A percentile compares a stretch with the other conserved stretches of the same genome.
These are phyloP conservation scores for Dicrurus megarhynchus DNA, from an alignment of 2,113 vertebrate genomes.

Conservation along the genomic window DNA sequence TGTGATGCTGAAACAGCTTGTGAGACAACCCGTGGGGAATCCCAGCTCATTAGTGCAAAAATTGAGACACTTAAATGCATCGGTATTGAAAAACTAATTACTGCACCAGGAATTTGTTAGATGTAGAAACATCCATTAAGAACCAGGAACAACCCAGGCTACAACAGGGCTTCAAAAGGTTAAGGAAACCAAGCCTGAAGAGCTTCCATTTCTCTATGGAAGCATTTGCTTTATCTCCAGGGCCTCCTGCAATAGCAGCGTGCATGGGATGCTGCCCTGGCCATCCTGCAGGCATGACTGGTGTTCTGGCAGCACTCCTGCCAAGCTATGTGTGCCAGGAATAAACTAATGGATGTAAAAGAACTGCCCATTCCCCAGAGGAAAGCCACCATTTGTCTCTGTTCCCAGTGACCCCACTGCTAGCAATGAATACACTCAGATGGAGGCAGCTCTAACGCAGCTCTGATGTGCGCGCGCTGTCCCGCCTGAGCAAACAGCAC, in stretches of 20 bases:
- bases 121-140: background rate
- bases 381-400: background rate
- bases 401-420: background rate
- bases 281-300: background rate
- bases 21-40: background rate
- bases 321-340: background rate
- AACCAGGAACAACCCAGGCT: background rate
- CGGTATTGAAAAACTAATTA: background rate
- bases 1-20: background rate
- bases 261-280: fast-evolving
- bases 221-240: background rate
- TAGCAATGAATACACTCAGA: background rate
- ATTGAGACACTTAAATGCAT: background rate
- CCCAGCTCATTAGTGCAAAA: background rate
- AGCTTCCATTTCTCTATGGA: background rate
- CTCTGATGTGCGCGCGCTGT: background rate
- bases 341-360: background rate
- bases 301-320: background rate
- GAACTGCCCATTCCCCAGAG: background rate
- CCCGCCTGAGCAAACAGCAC: background rate
- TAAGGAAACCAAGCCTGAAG: background rate
- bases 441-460: background rate
- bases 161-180: background rate
- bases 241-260: fast-evolving
- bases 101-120: background rate